phyloP scores from a whole-genome alignment of 2,888 invertebrate species.

The Diaphora mendica region DNA sequence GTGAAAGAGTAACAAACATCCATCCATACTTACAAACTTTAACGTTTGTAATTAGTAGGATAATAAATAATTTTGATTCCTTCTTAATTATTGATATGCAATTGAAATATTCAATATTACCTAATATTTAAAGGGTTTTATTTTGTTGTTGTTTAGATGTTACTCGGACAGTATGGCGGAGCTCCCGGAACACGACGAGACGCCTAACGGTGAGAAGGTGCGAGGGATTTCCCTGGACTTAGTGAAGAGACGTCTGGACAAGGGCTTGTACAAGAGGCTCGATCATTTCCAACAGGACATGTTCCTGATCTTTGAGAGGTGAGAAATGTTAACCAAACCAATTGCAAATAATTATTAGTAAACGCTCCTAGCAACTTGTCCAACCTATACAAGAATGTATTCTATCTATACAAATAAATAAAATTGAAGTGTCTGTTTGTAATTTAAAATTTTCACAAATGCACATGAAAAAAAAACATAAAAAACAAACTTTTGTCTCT shows the following conservation, averaged over 20 bases:
- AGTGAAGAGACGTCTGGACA: slow-evolving; percentile 96
- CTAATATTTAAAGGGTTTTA: not conserved
- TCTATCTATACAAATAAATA: too few relatives aligned
- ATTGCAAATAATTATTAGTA: too few relatives aligned
- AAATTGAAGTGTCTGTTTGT: too few relatives aligned
- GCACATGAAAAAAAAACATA: too few relatives aligned
- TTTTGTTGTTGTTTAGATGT: slow-evolving; percentile 86
- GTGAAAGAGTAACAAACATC: too few relatives aligned
- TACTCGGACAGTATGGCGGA: slow-evolving; percentile 98
- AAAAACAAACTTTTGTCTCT: too few relatives aligned
- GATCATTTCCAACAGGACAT: slow-evolving; percentile 99
- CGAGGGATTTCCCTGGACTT: slow-evolving; percentile 96
- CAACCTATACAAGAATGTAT: too few relatives aligned
- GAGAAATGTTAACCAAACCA: not conserved
- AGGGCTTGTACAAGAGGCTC: slow-evolving; percentile 96
- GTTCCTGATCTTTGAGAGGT: slow-evolving; percentile 95
- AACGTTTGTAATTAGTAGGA: too few relatives aligned
- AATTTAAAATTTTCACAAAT: too few relatives aligned
- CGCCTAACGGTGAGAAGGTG: slow-evolving; percentile 85
- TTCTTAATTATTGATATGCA: too few relatives aligned
- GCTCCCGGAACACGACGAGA: slow-evolving; percentile 94
- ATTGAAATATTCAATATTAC: not conserved
- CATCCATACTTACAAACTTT: too few relatives aligned
- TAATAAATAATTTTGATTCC: not conserved
- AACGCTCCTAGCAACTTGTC: too few relatives aligned